Conservation (phyloP, 1,140 invertebrate species). For the Drosophila pectinifera region DNA sequence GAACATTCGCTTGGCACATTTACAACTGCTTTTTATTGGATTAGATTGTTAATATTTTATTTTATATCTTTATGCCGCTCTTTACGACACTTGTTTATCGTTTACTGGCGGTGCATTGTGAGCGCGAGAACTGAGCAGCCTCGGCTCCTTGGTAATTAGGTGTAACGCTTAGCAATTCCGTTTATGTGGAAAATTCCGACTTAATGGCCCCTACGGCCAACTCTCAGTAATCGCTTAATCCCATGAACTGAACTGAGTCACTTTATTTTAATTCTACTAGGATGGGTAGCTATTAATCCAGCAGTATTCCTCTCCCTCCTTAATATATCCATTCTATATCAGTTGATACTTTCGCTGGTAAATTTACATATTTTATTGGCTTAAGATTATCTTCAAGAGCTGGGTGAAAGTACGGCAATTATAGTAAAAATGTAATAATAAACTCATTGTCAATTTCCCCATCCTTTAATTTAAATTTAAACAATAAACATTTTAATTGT, state of each 20-base stretch:
- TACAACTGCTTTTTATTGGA: conserved; percentile 58
- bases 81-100: conserved; percentile 34
- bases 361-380: too few species aligned
- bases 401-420: neutral
- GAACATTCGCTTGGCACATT: conserved; percentile 45
- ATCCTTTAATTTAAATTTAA: neutral
- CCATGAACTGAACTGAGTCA: conserved; percentile 6
- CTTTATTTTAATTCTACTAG: neutral
- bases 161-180: conserved; percentile 19
- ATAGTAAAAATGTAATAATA: neutral
- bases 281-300: too few species aligned
- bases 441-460: neutral
- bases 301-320: neutral
- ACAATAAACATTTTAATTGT: neutral
- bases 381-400: too few species aligned
- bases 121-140: neutral
- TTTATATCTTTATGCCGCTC: conserved; percentile 23
- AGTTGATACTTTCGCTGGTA: too few species aligned
- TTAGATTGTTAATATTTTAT: conserved; percentile 55
- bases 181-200: conserved; percentile 11
- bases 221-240: conserved; percentile 26
- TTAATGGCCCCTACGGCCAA: neutral
- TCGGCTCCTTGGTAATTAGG: conserved; percentile 25
- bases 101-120: conserved; percentile 10
- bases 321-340: neutral